These are phyloP conservation scores for Idaea straminata DNA, from an alignment of 2,888 invertebrate genomes.

Conservation along the genomic window DNA sequence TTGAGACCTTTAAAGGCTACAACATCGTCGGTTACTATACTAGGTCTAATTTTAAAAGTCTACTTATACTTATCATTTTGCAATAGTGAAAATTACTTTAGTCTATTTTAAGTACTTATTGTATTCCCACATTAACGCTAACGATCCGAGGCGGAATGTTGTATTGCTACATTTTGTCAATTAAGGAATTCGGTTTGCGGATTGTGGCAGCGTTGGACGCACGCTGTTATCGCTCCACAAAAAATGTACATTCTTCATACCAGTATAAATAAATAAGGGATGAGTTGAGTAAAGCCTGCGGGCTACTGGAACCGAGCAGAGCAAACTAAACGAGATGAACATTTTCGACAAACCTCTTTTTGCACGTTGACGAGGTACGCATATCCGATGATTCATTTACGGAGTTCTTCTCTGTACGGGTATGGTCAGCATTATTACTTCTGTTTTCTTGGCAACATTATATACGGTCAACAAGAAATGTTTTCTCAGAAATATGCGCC, in stretches of 20 bases:
- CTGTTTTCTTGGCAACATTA: constrained; percentile 76
- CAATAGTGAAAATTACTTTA: constrained; percentile 37
- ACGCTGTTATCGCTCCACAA: constrained; percentile 65
- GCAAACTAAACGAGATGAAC: constrained; percentile 63
- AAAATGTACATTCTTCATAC: constrained; percentile 73
- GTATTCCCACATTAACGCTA: constrained; percentile 65
- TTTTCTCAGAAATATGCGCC: constrained; percentile 77
- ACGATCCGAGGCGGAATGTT: constrained; percentile 62
- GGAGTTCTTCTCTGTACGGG: constrained; percentile 71
- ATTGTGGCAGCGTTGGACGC: constrained; percentile 55
- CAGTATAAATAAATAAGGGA: constrained; percentile 79
- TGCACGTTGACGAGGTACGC: constrained; percentile 71
- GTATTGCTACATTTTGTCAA: constrained; percentile 69
- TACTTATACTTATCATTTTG: constrained; percentile 20
- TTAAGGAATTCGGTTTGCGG: constrained; percentile 69
- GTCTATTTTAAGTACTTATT: constrained; percentile 49
- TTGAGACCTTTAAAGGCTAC: background rate
- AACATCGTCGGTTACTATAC: background rate
- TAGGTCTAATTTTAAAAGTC: constrained; percentile 7
- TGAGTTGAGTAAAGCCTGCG: constrained; percentile 71
- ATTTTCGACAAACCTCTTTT: constrained; percentile 79
- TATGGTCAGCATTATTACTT: constrained; percentile 76
- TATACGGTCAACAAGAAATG: constrained; percentile 74
- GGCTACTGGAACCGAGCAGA: constrained; percentile 47
- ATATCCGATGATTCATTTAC: constrained; percentile 79